Conservation (phyloP, 2,888 invertebrate genomes). For the Clunio marinus region DNA sequence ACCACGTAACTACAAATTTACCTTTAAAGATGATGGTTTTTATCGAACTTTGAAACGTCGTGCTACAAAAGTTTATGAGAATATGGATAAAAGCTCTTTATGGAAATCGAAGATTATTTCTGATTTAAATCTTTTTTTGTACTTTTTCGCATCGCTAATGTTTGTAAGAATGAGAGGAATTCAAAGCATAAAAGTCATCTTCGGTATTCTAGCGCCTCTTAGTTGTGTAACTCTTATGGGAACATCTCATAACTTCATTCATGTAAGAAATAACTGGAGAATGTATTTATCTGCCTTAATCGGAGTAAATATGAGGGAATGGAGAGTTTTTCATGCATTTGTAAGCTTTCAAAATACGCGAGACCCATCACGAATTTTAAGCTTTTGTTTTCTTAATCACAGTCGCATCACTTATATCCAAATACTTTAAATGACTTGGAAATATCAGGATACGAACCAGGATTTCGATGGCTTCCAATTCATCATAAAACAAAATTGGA, state of each 20-base stretch:
- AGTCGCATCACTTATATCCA: conserved; percentile 72
- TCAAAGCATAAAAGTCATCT: not conserved
- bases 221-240: conserved; percentile 46
- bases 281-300: conserved; percentile 60
- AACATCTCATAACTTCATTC: conserved; percentile 66
- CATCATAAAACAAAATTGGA: conserved; percentile 39
- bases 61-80: conserved; percentile 56
- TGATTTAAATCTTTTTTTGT: conserved; percentile 43
- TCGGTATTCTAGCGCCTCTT: conserved; percentile 51
- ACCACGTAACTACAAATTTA: conserved; percentile 62
- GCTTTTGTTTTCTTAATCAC: not conserved
- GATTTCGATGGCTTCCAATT: conserved; percentile 61
- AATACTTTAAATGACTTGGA: conserved; percentile 74
- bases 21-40: conserved; percentile 70
- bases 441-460: conserved; percentile 63
- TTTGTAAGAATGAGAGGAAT: not conserved
- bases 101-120: conserved; percentile 42
- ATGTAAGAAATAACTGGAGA: conserved; percentile 63
- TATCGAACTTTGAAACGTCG: conserved; percentile 64
- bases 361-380: too few species aligned
- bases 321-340: conserved; percentile 69
- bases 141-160: not conserved
- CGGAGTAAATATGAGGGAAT: conserved; percentile 58
- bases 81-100: conserved; percentile 52
- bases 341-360: not conserved